A percentile compares a stretch with the other conserved stretches of the same genome.
phyloP scores from a whole-genome alignment of 2,888 invertebrate genomes.

The Tholera decimalis region DNA sequence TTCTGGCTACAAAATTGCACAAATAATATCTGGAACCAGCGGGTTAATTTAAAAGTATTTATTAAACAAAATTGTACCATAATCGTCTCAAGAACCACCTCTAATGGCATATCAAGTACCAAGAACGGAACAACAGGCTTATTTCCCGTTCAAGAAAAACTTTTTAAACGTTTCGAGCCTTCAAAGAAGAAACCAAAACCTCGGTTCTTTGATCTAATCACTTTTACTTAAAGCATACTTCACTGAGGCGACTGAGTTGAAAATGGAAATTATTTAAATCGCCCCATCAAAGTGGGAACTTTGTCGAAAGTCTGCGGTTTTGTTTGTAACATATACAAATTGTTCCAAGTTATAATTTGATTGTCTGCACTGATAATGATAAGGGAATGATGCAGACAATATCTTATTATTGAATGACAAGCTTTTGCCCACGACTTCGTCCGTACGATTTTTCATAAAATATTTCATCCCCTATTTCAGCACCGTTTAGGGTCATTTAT shows the following conservation, averaged over 20 bases:
- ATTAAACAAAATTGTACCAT: background rate
- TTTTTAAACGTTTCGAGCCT: slow-evolving; percentile 27
- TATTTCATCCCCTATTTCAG: no score
- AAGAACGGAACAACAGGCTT: background rate
- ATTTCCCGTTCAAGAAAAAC: slow-evolving; percentile 10
- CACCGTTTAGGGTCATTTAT: no score
- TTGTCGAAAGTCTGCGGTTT: slow-evolving; percentile 41
- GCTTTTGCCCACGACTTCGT: no score
- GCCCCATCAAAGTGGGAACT: slow-evolving; percentile 43
- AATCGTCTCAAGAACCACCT: background rate
- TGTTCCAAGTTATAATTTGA: slow-evolving; percentile 40
- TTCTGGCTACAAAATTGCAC: no score
- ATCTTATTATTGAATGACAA: background rate
- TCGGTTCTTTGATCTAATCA: slow-evolving; percentile 56
- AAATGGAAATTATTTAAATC: slow-evolving; percentile 60
- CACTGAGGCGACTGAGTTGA: slow-evolving; percentile 35
- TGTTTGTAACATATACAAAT: slow-evolving; percentile 35
- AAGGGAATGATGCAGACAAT: slow-evolving; percentile 16
- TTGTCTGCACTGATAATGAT: slow-evolving; percentile 27
- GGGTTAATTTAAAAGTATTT: background rate
- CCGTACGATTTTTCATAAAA: no score
- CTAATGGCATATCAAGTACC: background rate
- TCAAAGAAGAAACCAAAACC: slow-evolving; percentile 32
- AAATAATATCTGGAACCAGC: no score
- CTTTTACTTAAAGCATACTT: slow-evolving; percentile 56